Conservation (phyloP, 2,113 vertebrate genomes). For the Ardeotis arabs region DNA sequence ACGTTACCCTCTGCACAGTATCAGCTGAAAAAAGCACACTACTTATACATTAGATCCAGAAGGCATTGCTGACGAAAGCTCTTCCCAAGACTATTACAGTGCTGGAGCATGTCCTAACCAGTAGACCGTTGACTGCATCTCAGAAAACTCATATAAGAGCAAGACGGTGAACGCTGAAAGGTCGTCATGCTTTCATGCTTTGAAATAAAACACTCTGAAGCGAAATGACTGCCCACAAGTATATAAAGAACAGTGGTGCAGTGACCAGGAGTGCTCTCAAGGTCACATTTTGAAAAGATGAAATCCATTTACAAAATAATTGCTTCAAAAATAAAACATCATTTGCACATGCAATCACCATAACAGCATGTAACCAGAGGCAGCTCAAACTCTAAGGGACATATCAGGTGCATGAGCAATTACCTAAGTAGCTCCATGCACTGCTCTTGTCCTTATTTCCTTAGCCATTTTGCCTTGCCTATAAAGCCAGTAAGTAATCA, state of each 20-base stretch:
- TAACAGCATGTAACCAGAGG: not conserved
- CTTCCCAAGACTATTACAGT: slow-evolving; percentile 34
- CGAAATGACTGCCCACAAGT: slow-evolving; percentile 19
- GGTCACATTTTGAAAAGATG: not conserved
- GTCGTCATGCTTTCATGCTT: slow-evolving; percentile 67
- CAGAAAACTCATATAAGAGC: slow-evolving; percentile 35
- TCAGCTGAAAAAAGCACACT: not conserved
- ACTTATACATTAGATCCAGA: not conserved
- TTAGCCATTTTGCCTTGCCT: not conserved
- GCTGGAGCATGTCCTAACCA: slow-evolving; percentile 62
- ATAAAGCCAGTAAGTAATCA: not conserved
- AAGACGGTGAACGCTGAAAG: slow-evolving; percentile 47
- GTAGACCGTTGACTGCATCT: slow-evolving; percentile 25
- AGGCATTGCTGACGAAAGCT: not conserved
- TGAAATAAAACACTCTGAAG: slow-evolving; percentile 55
- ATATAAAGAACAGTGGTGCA: not conserved
- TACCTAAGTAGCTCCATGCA: not conserved
- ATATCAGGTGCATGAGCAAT: not conserved
- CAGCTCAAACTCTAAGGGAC: not conserved
- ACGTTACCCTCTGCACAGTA: not conserved
- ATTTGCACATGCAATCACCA: not conserved
- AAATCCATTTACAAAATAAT: not conserved
- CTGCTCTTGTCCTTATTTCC: not conserved
- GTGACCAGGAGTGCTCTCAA: not conserved
- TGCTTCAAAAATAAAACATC: not conserved